A percentile compares a stretch with the other conserved stretches of the same genome.
phyloP scores from a whole-genome alignment of 2,797 vertebrate species.

The Paguma larvata region DNA sequence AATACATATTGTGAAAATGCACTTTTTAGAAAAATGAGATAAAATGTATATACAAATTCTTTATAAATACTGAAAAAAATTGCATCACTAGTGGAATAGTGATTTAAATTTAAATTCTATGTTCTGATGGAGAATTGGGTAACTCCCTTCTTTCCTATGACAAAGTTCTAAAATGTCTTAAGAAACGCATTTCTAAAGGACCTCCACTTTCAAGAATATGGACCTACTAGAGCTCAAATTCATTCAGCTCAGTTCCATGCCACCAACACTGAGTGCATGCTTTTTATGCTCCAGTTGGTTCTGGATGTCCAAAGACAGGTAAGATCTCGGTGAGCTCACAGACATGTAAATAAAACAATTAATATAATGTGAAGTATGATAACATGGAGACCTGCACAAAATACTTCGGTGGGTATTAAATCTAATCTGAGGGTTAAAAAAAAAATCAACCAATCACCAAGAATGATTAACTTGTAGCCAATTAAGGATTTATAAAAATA shows the following conservation, averaged over 20 bases:
- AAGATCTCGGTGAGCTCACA: background rate
- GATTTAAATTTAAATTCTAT: constrained; percentile 10
- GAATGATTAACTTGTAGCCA: constrained; percentile 5
- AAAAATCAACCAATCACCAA: background rate
- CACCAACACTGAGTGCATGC: background rate
- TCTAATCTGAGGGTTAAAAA: background rate
- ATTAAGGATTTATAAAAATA: constrained; percentile 45
- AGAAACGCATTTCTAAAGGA: constrained; percentile 30
- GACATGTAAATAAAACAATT: background rate
- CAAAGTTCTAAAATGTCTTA: constrained; percentile 20
- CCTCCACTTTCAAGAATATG: background rate
- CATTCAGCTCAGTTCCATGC: background rate
- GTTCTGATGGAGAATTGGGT: background rate
- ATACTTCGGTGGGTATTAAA: background rate
- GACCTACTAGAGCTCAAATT: background rate
- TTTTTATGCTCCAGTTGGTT: background rate
- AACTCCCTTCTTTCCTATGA: background rate
- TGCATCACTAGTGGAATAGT: background rate
- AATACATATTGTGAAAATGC: background rate
- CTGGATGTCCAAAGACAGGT: background rate
- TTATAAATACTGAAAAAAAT: background rate
- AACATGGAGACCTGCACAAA: background rate
- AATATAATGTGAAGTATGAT: background rate
- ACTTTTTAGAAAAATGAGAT: constrained; percentile 35
- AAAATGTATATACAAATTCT: background rate